phyloP scores from a whole-genome alignment of 2,888 invertebrate genomes.

The Sphinx pinastri region DNA sequence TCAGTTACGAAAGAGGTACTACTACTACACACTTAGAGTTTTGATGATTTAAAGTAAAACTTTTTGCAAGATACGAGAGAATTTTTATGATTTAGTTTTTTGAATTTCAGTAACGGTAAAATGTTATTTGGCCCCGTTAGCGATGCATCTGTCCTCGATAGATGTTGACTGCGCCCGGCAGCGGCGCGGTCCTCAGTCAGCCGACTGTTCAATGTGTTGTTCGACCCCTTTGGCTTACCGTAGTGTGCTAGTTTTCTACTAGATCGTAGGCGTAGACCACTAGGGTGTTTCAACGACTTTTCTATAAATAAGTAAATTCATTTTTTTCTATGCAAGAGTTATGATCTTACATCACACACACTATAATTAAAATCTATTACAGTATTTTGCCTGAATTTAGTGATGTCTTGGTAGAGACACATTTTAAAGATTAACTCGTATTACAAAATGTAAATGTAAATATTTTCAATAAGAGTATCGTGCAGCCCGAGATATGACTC shows the following conservation, averaged over 20 bases:
- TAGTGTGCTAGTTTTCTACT: conserved; percentile 81
- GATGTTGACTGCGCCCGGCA: conserved; percentile 67
- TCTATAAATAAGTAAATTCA: conserved; percentile 81
- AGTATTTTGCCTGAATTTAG: conserved; percentile 81
- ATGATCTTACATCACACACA: conserved; percentile 80
- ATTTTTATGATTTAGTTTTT: conserved; percentile 84
- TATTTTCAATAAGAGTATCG: conserved; percentile 72
- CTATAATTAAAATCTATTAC: conserved; percentile 61
- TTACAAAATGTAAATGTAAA: conserved; percentile 79
- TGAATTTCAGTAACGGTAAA: conserved; percentile 84
- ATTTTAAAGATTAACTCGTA: conserved; percentile 74
- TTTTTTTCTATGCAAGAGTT: conserved; percentile 81
- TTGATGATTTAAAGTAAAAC: conserved; percentile 83
- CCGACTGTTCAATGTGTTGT: conserved; percentile 68
- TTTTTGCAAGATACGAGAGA: conserved; percentile 82
- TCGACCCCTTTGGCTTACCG: conserved; percentile 81
- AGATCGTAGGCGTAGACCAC: conserved; percentile 82
- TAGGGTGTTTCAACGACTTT: conserved; percentile 83
- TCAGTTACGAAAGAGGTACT: conserved; percentile 95
- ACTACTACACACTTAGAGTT: conserved; percentile 85
- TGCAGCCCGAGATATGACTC: conserved; percentile 75
- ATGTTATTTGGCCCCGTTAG: conserved; percentile 85
- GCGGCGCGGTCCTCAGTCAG: conserved; percentile 51
- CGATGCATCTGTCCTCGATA: conserved; percentile 84
- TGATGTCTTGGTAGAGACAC: conserved; percentile 81